Percentiles rank a stretch among this genome's conserved stretches.
Conservation (phyloP, 2,888 invertebrate species). For the Cosmia pyralina region DNA sequence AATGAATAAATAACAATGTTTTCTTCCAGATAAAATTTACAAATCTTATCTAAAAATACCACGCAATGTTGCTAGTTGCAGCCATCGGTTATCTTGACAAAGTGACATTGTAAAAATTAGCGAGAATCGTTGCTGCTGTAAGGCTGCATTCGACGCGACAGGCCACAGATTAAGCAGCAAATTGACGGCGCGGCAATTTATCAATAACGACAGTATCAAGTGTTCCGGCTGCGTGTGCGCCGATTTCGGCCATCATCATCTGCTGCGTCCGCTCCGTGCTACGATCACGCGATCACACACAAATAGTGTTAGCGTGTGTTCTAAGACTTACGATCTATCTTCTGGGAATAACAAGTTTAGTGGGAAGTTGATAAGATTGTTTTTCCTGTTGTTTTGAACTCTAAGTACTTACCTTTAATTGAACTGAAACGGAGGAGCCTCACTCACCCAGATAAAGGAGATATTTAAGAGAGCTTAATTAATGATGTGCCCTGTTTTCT, state of each 20-base stretch:
- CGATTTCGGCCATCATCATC: slow-evolving; percentile 82
- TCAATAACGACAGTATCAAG: slow-evolving; percentile 88
- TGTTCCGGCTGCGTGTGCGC: slow-evolving; percentile 83
- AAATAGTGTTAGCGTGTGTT: slow-evolving; percentile 47
- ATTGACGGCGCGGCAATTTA: slow-evolving; percentile 86
- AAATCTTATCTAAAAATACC: slow-evolving; percentile 8
- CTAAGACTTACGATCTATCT: slow-evolving; percentile 17
- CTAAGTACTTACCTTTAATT: slow-evolving; percentile 1
- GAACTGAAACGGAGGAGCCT: not conserved
- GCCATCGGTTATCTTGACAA: slow-evolving; percentile 60
- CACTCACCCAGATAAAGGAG: not conserved
- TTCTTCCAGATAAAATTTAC: not conserved
- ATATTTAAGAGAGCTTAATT: not conserved
- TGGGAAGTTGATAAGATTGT: slow-evolving; percentile 24
- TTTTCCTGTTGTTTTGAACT: slow-evolving; percentile 42
- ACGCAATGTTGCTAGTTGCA: slow-evolving; percentile 10
- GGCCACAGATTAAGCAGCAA: slow-evolving; percentile 74
- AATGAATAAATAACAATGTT: too few species aligned
- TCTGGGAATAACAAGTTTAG: slow-evolving; percentile 25
- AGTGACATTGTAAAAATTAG: slow-evolving; percentile 76
- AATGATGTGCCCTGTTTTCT: not conserved
- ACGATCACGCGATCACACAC: slow-evolving; percentile 60
- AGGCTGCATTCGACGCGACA: slow-evolving; percentile 72
- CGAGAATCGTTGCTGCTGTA: slow-evolving; percentile 62
- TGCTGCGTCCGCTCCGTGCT: slow-evolving; percentile 63